Conservation (phyloP, 2,888 invertebrate genomes). For the Habroteleia sp. region DNA sequence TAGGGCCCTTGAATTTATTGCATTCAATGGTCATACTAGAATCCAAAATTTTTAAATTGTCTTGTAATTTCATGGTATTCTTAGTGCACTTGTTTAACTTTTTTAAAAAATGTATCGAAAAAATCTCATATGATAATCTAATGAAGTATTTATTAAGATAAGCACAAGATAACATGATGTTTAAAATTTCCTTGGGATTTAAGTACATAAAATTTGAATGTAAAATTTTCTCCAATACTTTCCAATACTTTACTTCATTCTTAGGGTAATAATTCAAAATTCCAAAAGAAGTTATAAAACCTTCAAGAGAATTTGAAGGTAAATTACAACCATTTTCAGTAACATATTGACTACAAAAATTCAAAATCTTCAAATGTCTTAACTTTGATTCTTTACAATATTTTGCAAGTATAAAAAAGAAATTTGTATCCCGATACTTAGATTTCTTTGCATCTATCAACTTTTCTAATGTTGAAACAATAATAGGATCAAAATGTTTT, state of each 20-base stretch:
- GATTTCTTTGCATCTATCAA: constrained; percentile 83
- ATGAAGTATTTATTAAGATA: constrained; percentile 85
- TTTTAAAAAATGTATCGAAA: constrained; percentile 84
- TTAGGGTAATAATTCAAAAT: constrained; percentile 83
- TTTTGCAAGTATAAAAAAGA: constrained; percentile 84
- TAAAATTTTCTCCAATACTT: constrained; percentile 82
- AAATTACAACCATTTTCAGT: constrained; percentile 81
- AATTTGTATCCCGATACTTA: constrained; percentile 81
- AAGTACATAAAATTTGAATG: constrained; percentile 83
- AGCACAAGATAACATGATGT: constrained; percentile 85
- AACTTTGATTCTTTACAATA: constrained; percentile 84
- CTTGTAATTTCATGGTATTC: constrained; percentile 77
- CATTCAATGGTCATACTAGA: constrained; percentile 85
- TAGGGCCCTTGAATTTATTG: constrained; percentile 83
- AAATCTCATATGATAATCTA: constrained; percentile 83
- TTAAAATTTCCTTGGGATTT: constrained; percentile 83
- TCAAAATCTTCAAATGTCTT: constrained; percentile 83
- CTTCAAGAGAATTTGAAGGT: constrained; percentile 83
- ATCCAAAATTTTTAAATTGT: constrained; percentile 84
- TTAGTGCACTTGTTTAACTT: constrained; percentile 81
- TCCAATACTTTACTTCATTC: constrained; percentile 83
- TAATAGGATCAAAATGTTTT: constrained; percentile 83
- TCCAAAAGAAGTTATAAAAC: constrained; percentile 85
- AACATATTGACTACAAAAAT: constrained; percentile 84
- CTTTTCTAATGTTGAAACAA: constrained; percentile 84